These are phyloP conservation scores for Drosophila tristis DNA, from an alignment of 1,140 invertebrate species.

Conservation along the genomic window DNA sequence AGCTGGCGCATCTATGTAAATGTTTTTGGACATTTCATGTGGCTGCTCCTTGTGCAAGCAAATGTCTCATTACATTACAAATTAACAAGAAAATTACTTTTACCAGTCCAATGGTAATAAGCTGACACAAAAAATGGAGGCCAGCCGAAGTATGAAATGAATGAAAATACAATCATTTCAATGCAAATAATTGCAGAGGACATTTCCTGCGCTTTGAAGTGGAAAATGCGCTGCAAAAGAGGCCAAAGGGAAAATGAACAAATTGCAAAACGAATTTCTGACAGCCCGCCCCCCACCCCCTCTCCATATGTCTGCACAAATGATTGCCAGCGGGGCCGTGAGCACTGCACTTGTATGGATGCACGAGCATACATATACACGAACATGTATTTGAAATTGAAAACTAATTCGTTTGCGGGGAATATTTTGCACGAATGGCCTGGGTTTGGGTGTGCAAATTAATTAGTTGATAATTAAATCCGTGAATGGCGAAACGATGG, in stretches of 20 bases:
- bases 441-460: slow-evolving; percentile 36
- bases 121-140: slow-evolving; percentile 8
- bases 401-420: slow-evolving; percentile 40
- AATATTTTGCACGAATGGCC: slow-evolving; percentile 19
- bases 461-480: slow-evolving; percentile 59
- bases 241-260: slow-evolving; percentile 24
- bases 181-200: slow-evolving; percentile 24
- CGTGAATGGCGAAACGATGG: slow-evolving; percentile 3
- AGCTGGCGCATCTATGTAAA: neutral
- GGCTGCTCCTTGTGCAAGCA: neutral
- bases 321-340: slow-evolving; percentile 24
- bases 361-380: too few species aligned
- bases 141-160: slow-evolving; percentile 15
- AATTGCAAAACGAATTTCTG: slow-evolving; percentile 30
- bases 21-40: too few species aligned
- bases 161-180: slow-evolving; percentile 22
- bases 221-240: slow-evolving; percentile 30
- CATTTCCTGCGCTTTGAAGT: slow-evolving; percentile 25
- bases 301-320: slow-evolving; percentile 1
- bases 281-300: neutral
- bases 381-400: slow-evolving; percentile 40
- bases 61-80: slow-evolving; percentile 21
- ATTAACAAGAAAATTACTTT: slow-evolving; percentile 53
- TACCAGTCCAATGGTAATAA: slow-evolving; percentile 25
- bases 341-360: neutral